Evolutionary conservation across 2,797 vertebrate genomes (phyloP), one percentile per base, ranked within the genome.

Genomic region (Sebastes paucispinis): DNA sequence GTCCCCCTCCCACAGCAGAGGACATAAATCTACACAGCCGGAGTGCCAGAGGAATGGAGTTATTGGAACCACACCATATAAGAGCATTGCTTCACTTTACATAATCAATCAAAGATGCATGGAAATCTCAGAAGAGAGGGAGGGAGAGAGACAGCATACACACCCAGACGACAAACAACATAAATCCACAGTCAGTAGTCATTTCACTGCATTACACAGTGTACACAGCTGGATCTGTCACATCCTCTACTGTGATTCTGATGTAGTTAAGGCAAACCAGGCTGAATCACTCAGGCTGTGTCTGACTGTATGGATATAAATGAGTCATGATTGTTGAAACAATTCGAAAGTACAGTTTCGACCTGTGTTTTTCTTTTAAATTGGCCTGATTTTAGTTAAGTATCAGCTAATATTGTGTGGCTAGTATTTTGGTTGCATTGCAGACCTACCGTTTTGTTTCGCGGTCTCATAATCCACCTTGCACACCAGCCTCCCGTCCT

Each of bases 391-490:
- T 55, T 77, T 7, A 32, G 14, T 5, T 16, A 3, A 25, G 20
- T 24, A 9, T 31, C 8, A 22, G 62, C n/a, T 3, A 20, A 20
- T n/a, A 20, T 29, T 66, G 63, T 20, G 20, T 20, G 8, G 9
- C 31, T 54, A 2, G 22, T 25, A 47, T 77, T 66, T 31, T 18
- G 24, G 13, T 5, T 57, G 29, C 32, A 9, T 4, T 39, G 39
- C 58, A 66, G 34, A 78, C 95, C 79, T 92, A 99, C 98, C 98
- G 0, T 99, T 99, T 92, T 99, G 98, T 94, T 99, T 99, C 87
- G 98, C 98, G 0, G 98, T 98, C 94, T 99, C 98, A 0, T 99
- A 99, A 94, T 99, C 98, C 87, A 98, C 97, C 92, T 99, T 99
- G 95, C 98, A 99, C 87, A 99, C 98, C 85, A 99, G 96, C 80